These are phyloP conservation scores for Trematomus bernacchii DNA, from an alignment of 2,797 vertebrate species.

Conservation along the genomic window DNA sequence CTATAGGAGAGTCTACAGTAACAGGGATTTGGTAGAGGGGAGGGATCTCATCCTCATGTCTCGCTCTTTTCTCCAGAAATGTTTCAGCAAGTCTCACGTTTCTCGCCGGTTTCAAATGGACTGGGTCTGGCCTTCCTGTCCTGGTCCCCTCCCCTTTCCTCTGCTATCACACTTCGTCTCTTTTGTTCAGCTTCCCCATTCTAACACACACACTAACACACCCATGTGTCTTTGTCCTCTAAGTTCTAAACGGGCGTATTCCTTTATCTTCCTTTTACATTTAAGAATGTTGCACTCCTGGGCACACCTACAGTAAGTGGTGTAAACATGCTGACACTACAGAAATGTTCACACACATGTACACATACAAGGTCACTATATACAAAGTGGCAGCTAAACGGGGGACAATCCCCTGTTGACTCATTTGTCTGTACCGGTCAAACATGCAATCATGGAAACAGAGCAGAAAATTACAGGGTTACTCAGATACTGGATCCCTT, in stretches of 20 bases:
- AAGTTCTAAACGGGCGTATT: slow-evolving; percentile 45
- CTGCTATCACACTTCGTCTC: slow-evolving; percentile 6
- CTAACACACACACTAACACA: slow-evolving; percentile 14
- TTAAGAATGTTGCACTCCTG: slow-evolving; percentile 45
- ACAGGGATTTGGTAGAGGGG: slow-evolving; percentile 49
- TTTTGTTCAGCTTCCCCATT: slow-evolving; percentile 37
- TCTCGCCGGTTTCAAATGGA: slow-evolving; percentile 44
- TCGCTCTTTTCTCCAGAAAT: slow-evolving; percentile 44
- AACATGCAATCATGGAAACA: slow-evolving; percentile 49
- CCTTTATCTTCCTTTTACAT: slow-evolving; percentile 55
- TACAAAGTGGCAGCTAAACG: slow-evolving; percentile 11
- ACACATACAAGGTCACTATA: slow-evolving; percentile 23
- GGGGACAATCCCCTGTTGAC: slow-evolving; percentile 31
- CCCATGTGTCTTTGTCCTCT: slow-evolving; percentile 33
- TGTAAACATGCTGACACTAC: neutral
- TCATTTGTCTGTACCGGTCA: slow-evolving; percentile 46
- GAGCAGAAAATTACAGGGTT: slow-evolving; percentile 69
- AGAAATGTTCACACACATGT: slow-evolving; percentile 8
- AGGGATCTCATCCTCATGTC: slow-evolving; percentile 65
- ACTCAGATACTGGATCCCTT: slow-evolving; percentile 54
- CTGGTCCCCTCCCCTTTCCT: slow-evolving; percentile 35
- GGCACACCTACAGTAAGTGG: slow-evolving; percentile 29
- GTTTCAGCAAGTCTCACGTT: slow-evolving; percentile 51
- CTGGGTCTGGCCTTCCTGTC: slow-evolving; percentile 40
- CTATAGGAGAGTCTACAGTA: slow-evolving; percentile 65